Evolutionary conservation across 92 coral and sea anemone genomes (phyloP).

Genomic region (Actinernus sp.): DNA sequence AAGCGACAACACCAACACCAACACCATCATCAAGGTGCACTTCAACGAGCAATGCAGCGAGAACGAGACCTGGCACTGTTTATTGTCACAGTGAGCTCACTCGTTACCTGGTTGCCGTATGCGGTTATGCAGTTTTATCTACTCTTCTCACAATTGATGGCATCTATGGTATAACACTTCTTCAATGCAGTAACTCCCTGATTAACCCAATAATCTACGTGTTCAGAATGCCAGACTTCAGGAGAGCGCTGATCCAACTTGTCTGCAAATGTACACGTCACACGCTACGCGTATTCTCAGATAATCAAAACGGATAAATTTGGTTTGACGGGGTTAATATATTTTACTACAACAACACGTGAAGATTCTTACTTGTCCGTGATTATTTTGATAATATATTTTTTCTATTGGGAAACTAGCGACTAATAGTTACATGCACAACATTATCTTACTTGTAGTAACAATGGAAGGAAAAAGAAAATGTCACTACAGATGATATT

Average conservation of each 20-base stretch:
- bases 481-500: too few species aligned
- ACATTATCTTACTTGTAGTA: too few species aligned
- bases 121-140: background rate
- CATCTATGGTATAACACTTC: background rate
- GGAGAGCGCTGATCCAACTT: background rate
- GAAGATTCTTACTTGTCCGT: too few species aligned
- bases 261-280: background rate
- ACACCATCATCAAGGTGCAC: background rate
- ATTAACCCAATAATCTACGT: background rate
- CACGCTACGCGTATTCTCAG: background rate
- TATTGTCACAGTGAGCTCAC: conserved; percentile 2
- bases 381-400: too few species aligned
- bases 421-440: too few species aligned
- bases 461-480: too few species aligned
- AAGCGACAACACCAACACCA: background rate
- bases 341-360: too few species aligned
- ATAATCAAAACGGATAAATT: too few species aligned
- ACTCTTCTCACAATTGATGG: background rate
- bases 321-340: too few species aligned
- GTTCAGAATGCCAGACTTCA: background rate
- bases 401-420: too few species aligned
- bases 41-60: background rate
- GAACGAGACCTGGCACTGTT: background rate
- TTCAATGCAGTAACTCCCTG: background rate
- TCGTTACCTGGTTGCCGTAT: background rate